Evolutionary conservation across 2,797 vertebrate genomes (phyloP), one percentile per base, ranked within the genome.

Genomic region (Bryconaethiops microstoma): DNA sequence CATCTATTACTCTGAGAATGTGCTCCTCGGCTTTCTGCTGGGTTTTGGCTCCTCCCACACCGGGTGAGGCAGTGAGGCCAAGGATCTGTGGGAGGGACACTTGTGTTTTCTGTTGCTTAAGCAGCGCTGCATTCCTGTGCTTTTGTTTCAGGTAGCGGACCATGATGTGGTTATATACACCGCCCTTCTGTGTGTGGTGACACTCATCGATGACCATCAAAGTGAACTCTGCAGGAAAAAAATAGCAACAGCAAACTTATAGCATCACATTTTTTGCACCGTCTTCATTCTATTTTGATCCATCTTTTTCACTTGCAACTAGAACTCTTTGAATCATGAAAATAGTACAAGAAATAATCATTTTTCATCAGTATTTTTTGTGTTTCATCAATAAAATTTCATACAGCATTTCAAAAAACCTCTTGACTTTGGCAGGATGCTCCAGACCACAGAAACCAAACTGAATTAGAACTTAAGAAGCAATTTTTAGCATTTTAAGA

Each of bases 161-260:
- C 98, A 99, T 99, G 80, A 98, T 96, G 83, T 96, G 94, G 88
- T 98, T 99, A 89, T 99, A 99, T 55, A 97, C 96, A 0, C 7
- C 96, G 73, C 95, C 97, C 87, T 99, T 99, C 84, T 97, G 95
- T 54, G 97, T 98, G 90, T 99, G 97, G 90, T 99, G 98, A 79
- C 97, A 99, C 89, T 99, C 98, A 77, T 99, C 97, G 17, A 99
- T 97, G 71, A 99, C 91, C 19, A 98, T 91, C 83, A 99, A 94
- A 0, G 96, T 94, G 91, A 99, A 95, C 82, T 95, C 97, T 99
- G 82, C 2, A 67, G 2, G 54, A 74, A 23, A 64, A 83, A 29
- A 52, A 52, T 13, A 81, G n/a, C 21, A 80, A 21, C 13, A 54
- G 25, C 21, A 52, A 16, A 3, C 13, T 50, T 8, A 73, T 35